Evolutionary conservation across 2,113 vertebrate species (phyloP).

Genomic region (Bombycilla garrulus): DNA sequence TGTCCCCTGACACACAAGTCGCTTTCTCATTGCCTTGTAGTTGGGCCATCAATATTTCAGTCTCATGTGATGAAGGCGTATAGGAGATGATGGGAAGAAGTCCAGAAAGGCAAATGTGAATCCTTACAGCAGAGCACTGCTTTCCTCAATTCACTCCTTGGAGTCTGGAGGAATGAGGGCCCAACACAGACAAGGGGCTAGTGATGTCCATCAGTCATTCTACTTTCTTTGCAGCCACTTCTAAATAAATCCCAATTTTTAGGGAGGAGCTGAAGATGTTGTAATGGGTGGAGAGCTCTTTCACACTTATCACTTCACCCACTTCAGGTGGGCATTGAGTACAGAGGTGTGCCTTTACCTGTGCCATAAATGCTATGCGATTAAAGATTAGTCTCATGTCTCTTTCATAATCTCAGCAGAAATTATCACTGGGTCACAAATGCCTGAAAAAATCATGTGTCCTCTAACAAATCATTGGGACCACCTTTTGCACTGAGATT

Average conservation of each 20-base stretch:
- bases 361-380: neutral
- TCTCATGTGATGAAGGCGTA: neutral
- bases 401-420: neutral
- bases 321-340: neutral
- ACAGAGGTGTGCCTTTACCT: neutral
- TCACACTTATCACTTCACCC: fast-evolving
- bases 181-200: neutral
- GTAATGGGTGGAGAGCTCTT: neutral
- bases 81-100: neutral
- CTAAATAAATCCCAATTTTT: neutral
- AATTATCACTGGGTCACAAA: neutral
- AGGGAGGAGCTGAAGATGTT: neutral
- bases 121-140: neutral
- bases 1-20: neutral
- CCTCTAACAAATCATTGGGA: neutral
- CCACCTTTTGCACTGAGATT: neutral
- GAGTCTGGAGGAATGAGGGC: neutral
- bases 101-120: neutral
- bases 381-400: neutral
- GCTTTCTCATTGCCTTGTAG: neutral
- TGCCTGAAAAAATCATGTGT: neutral
- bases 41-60: neutral
- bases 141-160: neutral
- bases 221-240: neutral
- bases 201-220: neutral